A percentile compares a stretch with the other conserved stretches of the same genome.
Evolutionary conservation across 2,888 invertebrate species (phyloP).

Genomic region (Parnassius glacialis): DNA sequence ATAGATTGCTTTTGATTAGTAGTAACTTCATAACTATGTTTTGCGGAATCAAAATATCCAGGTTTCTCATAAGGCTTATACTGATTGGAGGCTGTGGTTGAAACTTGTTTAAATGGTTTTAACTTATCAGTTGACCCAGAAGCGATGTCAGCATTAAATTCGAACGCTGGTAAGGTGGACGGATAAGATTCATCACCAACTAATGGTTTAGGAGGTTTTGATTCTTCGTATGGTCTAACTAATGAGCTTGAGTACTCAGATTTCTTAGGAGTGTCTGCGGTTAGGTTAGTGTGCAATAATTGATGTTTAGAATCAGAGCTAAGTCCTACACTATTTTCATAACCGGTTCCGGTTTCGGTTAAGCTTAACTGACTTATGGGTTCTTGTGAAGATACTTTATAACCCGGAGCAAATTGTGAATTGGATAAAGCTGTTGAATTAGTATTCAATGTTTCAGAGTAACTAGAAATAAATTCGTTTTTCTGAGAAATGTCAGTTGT

Average conservation of each 20-base stretch:
- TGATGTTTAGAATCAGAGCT: neutral
- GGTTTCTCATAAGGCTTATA: neutral
- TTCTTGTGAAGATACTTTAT: neutral
- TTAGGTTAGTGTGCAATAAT: too few species aligned
- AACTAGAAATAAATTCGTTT: neutral
- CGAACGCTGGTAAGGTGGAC: neutral
- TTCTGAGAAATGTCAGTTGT: neutral
- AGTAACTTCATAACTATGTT: neutral
- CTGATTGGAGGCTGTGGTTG: neutral
- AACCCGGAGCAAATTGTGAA: neutral
- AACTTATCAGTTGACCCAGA: slow-evolving; percentile 1
- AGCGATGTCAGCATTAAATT: neutral
- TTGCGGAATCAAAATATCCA: neutral
- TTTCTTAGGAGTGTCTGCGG: neutral
- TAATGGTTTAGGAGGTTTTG: neutral
- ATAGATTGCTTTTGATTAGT: neutral
- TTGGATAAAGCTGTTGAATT: neutral
- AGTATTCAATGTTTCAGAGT: neutral
- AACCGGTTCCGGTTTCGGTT: neutral
- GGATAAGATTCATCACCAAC: neutral
- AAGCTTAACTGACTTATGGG: neutral
- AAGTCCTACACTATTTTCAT: slow-evolving; percentile 1
- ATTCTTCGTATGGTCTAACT: neutral
- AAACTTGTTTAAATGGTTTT: neutral
- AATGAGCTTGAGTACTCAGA: slow-evolving; percentile 5